Conservation (phyloP, 2,888 invertebrate species). For the Oscheius onirici region DNA sequence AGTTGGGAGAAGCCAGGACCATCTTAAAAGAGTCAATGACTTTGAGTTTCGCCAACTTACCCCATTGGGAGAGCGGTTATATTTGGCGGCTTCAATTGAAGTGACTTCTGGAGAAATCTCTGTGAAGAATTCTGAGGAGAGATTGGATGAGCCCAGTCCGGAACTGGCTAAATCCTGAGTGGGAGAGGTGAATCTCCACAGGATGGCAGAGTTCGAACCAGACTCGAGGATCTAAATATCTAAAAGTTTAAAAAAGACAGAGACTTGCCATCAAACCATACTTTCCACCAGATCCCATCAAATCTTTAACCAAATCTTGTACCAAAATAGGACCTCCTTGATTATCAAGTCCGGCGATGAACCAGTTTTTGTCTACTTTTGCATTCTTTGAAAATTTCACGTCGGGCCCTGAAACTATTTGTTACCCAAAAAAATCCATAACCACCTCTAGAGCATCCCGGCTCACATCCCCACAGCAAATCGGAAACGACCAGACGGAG, state of each 20-base stretch:
- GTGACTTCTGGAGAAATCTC: not conserved
- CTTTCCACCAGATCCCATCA: not conserved
- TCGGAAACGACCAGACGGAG: not conserved
- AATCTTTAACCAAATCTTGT: not conserved
- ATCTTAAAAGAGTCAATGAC: too few relatives aligned
- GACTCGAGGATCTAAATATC: conserved; percentile 18
- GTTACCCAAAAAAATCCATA: too few relatives aligned
- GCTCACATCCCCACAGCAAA: conserved; percentile 25
- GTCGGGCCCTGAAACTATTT: too few relatives aligned
- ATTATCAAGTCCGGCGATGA: too few relatives aligned
- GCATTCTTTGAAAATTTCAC: too few relatives aligned
- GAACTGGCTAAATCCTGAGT: not conserved
- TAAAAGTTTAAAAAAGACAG: not conserved
- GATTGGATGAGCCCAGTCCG: conserved; percentile 8
- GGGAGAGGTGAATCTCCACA: not conserved
- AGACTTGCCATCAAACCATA: conserved; percentile 9
- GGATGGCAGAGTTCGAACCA: not conserved
- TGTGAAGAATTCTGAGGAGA: not conserved
- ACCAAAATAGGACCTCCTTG: not conserved
- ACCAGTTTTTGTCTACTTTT: too few relatives aligned
- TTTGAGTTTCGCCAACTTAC: not conserved
- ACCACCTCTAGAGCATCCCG: not conserved
- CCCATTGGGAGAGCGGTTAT: not conserved
- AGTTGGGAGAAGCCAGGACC: not conserved
- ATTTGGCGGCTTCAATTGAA: not conserved